A percentile compares a stretch with the other conserved stretches of the same genome.
Conservation (phyloP, 2,888 invertebrate genomes). For the Drosophila neoperkinsi region DNA sequence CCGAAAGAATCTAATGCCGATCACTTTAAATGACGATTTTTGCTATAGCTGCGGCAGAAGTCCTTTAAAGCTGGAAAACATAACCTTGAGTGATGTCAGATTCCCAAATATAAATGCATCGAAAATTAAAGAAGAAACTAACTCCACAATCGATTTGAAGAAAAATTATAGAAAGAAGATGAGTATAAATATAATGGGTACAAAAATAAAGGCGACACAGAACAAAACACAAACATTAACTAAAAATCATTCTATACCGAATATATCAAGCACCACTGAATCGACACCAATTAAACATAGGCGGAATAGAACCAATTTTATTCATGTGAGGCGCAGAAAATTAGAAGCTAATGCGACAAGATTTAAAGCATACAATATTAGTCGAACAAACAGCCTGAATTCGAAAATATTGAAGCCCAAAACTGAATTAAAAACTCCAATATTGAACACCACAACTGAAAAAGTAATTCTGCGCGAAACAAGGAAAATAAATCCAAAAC, state of each 20-base stretch:
- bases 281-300: not conserved
- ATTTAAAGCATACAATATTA: slow-evolving; percentile 19
- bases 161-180: slow-evolving; percentile 3
- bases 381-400: slow-evolving; percentile 12
- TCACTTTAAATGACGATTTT: slow-evolving; percentile 6
- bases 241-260: not conserved
- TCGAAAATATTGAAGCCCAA: slow-evolving; percentile 20
- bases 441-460: slow-evolving; percentile 1
- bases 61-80: not conserved
- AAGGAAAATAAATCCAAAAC: not conserved
- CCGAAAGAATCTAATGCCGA: slow-evolving; percentile 6
- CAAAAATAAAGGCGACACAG: slow-evolving; percentile 7
- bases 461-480: not conserved
- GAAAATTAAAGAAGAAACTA: not conserved
- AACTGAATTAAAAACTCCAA: slow-evolving; percentile 5
- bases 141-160: not conserved
- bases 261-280: slow-evolving; percentile 1
- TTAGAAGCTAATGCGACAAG: slow-evolving; percentile 14
- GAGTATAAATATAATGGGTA: not conserved
- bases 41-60: slow-evolving; percentile 7
- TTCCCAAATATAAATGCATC: not conserved
- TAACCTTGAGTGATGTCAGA: not conserved
- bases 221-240: not conserved
- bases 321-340: slow-evolving; percentile 19
- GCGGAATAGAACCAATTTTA: slow-evolving; percentile 11